Evolutionary conservation across 2,797 vertebrate species (phyloP).

Genomic region (Monodelphis domestica): DNA sequence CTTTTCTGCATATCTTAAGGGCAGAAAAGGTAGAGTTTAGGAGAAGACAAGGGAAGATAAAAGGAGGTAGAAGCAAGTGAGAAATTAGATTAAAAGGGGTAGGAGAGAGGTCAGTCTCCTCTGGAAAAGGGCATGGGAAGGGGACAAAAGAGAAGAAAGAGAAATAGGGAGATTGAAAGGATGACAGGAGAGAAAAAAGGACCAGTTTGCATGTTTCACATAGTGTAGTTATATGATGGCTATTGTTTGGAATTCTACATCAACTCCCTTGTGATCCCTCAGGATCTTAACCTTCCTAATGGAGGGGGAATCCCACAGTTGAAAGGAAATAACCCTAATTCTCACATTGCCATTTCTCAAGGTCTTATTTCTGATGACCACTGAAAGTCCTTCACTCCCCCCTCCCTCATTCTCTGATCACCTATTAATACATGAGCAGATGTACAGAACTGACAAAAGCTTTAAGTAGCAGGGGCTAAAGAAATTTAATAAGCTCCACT

Average conservation of each 20-base stretch:
- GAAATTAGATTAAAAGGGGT: background rate
- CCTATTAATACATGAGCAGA: slow-evolving; percentile 14
- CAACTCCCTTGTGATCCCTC: background rate
- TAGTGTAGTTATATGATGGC: background rate
- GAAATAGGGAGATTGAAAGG: background rate
- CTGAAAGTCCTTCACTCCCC: slow-evolving; percentile 2
- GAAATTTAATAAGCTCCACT: slow-evolving; percentile 54
- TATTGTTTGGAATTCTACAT: background rate
- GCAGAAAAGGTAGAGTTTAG: background rate
- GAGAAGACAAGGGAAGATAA: background rate
- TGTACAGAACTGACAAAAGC: slow-evolving; percentile 10
- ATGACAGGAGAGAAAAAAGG: background rate
- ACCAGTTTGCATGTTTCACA: background rate
- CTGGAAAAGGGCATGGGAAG: too few relatives aligned
- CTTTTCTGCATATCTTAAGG: background rate
- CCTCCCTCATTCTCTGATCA: slow-evolving; percentile 27
- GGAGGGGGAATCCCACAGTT: background rate
- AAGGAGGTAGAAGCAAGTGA: too few relatives aligned
- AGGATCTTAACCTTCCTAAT: background rate
- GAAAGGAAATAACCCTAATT: background rate
- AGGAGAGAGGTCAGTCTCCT: too few relatives aligned
- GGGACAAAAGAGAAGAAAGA: background rate
- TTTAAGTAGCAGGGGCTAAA: slow-evolving; percentile 36
- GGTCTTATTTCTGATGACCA: background rate
- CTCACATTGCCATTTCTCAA: background rate